A percentile compares a stretch with the other conserved stretches of the same genome.
Evolutionary conservation across 2,888 invertebrate genomes (phyloP).

Genomic region (Folsomia manolachei): DNA sequence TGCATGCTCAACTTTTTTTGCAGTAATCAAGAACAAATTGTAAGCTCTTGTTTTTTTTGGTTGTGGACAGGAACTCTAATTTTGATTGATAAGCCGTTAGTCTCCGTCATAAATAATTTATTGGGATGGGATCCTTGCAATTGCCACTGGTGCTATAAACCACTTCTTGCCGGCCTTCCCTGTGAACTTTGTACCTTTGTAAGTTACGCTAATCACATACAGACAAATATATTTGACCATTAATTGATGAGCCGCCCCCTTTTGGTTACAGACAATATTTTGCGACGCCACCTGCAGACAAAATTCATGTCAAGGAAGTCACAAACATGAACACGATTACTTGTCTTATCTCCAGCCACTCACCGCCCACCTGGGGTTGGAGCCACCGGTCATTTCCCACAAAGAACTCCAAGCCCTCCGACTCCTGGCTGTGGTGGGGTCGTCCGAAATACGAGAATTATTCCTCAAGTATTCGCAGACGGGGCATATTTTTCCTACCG

Average conservation of each 20-base stretch:
- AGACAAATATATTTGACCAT: constrained; percentile 2
- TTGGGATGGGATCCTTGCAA: constrained; percentile 39
- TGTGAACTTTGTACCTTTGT: constrained; percentile 44
- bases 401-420: constrained; percentile 34
- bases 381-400: neutral
- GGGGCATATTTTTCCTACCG: neutral
- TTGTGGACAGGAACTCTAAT: constrained; percentile 23
- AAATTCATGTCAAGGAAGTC: constrained; percentile 22
- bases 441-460: constrained; percentile 14
- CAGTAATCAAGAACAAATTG: no score
- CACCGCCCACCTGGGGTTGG: neutral
- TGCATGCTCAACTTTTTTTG: no score
- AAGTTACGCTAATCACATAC: constrained; percentile 20
- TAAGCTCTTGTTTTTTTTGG: neutral
- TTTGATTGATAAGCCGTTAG: constrained; percentile 42
- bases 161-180: constrained; percentile 39
- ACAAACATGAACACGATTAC: constrained; percentile 39
- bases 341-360: constrained; percentile 33
- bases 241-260: no score
- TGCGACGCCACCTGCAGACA: constrained; percentile 36
- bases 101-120: constrained; percentile 31
- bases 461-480: neutral
- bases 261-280: constrained; percentile 35
- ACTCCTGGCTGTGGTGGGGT: constrained; percentile 35
- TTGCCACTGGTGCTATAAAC: constrained; percentile 40